phyloP scores from a whole-genome alignment of 2,888 invertebrate species.

The Theretra japonica region DNA sequence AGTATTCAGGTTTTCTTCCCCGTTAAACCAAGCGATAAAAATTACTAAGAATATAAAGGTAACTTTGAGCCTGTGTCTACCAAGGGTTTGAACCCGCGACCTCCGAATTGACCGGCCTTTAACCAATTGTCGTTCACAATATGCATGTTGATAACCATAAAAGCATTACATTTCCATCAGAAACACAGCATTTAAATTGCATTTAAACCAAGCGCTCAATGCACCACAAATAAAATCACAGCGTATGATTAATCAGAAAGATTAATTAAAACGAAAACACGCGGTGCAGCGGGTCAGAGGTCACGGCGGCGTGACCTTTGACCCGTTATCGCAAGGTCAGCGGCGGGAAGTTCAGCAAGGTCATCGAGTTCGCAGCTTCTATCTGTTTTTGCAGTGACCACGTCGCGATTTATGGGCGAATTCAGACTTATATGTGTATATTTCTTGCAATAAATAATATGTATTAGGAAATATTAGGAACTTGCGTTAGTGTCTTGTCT shows the following conservation, averaged over 20 bases:
- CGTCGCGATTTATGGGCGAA: background rate
- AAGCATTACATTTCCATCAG: background rate
- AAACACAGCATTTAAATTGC: background rate
- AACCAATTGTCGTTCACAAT: too few species aligned
- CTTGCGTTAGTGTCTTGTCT: too few species aligned
- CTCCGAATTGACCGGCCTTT: too few species aligned
- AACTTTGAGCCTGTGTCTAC: too few species aligned
- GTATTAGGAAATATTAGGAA: too few species aligned
- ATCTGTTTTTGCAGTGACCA: conserved; percentile 22
- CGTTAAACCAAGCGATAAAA: too few species aligned
- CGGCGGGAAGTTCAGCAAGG: conserved; percentile 36
- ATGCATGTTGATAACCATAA: background rate
- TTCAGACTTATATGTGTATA: background rate
- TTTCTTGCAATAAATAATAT: too few species aligned
- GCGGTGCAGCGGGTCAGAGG: conserved; percentile 31
- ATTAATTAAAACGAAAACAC: conserved; percentile 30
- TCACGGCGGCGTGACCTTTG: conserved; percentile 32
- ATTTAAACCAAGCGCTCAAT: background rate
- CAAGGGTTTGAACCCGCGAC: too few species aligned
- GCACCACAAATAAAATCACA: background rate
- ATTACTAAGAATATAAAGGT: too few species aligned
- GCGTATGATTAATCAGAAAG: conserved; percentile 18
- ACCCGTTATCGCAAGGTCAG: conserved; percentile 35
- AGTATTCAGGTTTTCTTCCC: too few species aligned
- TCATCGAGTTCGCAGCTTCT: conserved; percentile 37